Base-by-base conservation (phyloP, 2,797 vertebrate species). In the Serranus cabrilla region DNA sequence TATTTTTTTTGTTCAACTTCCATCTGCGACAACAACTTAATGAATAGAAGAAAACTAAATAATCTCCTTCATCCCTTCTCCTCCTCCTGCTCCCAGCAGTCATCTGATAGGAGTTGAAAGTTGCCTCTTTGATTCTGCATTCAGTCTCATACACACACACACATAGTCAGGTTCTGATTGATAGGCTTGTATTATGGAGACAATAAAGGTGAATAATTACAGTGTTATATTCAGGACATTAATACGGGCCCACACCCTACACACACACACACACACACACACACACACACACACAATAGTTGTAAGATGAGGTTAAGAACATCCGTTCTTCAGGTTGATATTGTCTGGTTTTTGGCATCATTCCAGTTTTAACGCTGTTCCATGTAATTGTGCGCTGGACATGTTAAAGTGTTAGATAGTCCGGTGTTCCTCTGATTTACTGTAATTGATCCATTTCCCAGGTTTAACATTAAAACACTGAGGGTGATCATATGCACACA, bases 91-190 rank as follows among this genome's bases (percentile, higher is more conserved):
- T 55, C 57, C 7, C 58, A 49, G 49, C 14, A 11, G 95, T 92
- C 88, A 95, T 87, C 82, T 84, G 94, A 96, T 92, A 91, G 78
- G 68, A 88, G 91, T 87, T 94, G 78, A 95, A 95, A 94, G 91
- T 90, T 85, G 66, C 45, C 72, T 52, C 71, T 66, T 84, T 73
- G 17, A 74, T 60, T 79, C 83, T 54, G 62, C 67, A 46, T 86
- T 82, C 58, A 72, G 45, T 45, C 59, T 3, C 27, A 56, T 31
- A 62, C 43, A 31, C 59, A 70, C 74, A 46, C 58, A 46, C 47
- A 39, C 23, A 46, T 16, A 42, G 23, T 27, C 68, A 20, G 40
- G 23, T 25, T 66, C 18, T 81, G 78, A 85, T 78, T 78, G 79
- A 86, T 81, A 57, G 73, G 20, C 42, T 67, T 51, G 58, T 17